Conservation (phyloP, 2,797 vertebrate genomes). For the Bovichtus diacanthus region DNA sequence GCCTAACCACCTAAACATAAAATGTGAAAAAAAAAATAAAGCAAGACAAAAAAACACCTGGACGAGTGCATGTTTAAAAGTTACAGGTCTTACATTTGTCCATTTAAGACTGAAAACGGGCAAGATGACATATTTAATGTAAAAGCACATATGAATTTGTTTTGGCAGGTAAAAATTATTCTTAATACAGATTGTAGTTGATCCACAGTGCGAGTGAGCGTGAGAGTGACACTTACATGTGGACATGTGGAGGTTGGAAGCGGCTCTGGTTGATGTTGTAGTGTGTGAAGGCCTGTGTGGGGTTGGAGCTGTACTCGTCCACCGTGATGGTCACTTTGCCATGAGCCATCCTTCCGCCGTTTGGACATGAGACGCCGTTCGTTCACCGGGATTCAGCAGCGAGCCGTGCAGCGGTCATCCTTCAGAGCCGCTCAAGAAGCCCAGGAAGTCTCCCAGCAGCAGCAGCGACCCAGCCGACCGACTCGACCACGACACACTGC, state of each 20-base stretch:
- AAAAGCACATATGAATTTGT: not conserved
- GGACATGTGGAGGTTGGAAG: slow-evolving; percentile 97
- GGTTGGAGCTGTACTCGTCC: slow-evolving; percentile 99
- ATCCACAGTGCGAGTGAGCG: not conserved
- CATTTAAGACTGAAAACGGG: not conserved
- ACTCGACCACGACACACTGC: slow-evolving; percentile 57
- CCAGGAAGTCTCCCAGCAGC: slow-evolving; percentile 51
- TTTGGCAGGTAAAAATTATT: not conserved
- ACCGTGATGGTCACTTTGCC: slow-evolving; percentile 97
- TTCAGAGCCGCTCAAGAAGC: slow-evolving; percentile 79
- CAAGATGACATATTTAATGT: not conserved
- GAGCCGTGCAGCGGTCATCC: slow-evolving; percentile 86
- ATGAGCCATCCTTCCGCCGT: slow-evolving; percentile 97
- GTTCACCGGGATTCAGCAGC: slow-evolving; percentile 91
- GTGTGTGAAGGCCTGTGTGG: slow-evolving; percentile 97
- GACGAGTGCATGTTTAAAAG: not conserved
- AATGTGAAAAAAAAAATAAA: not conserved
- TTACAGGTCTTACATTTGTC: not conserved
- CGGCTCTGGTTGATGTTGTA: slow-evolving; percentile 99
- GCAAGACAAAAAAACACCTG: not conserved
- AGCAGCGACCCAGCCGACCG: slow-evolving; percentile 43
- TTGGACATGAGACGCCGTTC: slow-evolving; percentile 92
- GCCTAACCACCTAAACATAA: not conserved
- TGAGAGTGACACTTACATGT: slow-evolving; percentile 90
- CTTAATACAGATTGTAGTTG: not conserved